Base-by-base conservation (phyloP, 2,113 vertebrate genomes). In the Marcusenius ussheri region DNA sequence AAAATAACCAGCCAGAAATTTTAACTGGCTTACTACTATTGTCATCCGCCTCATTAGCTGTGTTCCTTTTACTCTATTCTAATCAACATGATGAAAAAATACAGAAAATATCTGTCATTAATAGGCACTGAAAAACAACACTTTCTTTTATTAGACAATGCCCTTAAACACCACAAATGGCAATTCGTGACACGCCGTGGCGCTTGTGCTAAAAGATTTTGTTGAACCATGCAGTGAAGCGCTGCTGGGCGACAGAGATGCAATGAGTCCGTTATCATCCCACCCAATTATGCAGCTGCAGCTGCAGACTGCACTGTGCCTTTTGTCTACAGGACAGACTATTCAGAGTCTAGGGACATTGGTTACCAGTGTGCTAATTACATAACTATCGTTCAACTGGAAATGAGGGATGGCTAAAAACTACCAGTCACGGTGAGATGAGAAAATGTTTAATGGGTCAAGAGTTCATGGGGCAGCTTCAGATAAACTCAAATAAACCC, bases 101-200 rank as follows among this genome's bases (percentile, higher is more conserved):
- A 77, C 31, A 42, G 5, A 15, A 77, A 31, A 39, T 80, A 70
- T 80, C 70, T 39, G 35, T 80, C 8, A 77, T 91, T 87, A n/a
- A 56, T 70, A 89, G 89, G 62, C 24, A 89, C 53, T 89, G 24
- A 45, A 56, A 74, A 62, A n/a, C 31, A 21, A 74, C 62, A 31
- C 39, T 21, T 10, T 46, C 17, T 47, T 84, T 47, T 45, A 47
- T 47, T 42, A 24, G 31, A 46, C 42, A 84, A 84, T 46, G 80
- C 9, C 45, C 45, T 84, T 47, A 21, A 19, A 47, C 83, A 47
- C 83, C 83, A 84, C 39, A 21, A 84, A 47, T 10, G 19, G 74
- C 74, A 19, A 77, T n/a, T 47, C 2, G 83, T 47, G 83, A 84
- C 39, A 83, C 17, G 19, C 42, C 19, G 6, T 47, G 83, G 83